Percentiles rank a stretch among this genome's conserved stretches.
Evolutionary conservation across 2,888 invertebrate species (phyloP).

Genomic region (Pseudococcus viburni): DNA sequence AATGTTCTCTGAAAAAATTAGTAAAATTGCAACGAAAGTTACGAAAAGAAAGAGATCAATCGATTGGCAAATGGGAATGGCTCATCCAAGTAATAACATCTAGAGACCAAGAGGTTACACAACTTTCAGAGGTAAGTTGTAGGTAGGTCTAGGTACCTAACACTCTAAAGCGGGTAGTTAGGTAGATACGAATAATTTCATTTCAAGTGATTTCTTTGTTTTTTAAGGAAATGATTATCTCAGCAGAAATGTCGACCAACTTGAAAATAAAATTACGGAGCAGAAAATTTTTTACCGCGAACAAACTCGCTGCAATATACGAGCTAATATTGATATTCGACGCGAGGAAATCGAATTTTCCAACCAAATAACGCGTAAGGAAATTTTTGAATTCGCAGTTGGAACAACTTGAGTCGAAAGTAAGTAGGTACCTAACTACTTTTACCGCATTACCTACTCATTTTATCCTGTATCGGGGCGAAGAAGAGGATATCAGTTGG

Average conservation of each 20-base stretch:
- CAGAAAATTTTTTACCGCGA: conserved; percentile 44
- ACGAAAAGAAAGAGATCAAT: not conserved
- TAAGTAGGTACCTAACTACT: not conserved
- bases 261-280: conserved; percentile 35
- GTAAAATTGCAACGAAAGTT: not conserved
- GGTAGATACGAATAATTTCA: not conserved
- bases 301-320: conserved; percentile 56
- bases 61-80: conserved; percentile 34
- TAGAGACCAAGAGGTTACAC: not conserved
- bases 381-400: not conserved
- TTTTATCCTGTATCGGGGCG: not conserved
- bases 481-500: too few relatives aligned
- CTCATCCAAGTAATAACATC: not conserved
- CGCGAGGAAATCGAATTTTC: not conserved
- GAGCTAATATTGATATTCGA: conserved; percentile 8
- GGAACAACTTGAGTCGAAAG: not conserved
- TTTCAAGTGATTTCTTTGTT: not conserved
- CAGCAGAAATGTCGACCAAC: not conserved
- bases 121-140: conserved; percentile 1
- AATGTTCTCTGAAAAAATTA: conserved; percentile 24
- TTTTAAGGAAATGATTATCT: conserved; percentile 18
- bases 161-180: not conserved
- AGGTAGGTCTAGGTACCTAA: too few relatives aligned
- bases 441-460: not conserved
- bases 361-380: not conserved